Base-by-base conservation (phyloP, 2,113 vertebrate species). In the Lophotis ruficrista region DNA sequence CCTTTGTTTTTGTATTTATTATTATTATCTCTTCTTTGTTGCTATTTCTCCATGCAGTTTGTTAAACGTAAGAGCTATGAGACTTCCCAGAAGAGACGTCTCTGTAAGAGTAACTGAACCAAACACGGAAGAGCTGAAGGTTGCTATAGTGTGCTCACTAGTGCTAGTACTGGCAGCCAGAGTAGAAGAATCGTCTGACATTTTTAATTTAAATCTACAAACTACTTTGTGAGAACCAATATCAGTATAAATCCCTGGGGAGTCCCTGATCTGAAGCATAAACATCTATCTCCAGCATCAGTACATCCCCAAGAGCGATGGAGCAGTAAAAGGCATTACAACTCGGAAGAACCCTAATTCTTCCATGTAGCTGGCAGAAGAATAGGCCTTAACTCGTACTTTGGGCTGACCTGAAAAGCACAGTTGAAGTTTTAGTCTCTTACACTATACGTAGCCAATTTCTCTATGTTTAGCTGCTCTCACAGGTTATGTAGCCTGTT, bases 401-500 rank as follows among this genome's bases (percentile, higher is more conserved):
- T 78, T 0, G 2, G 61, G 48, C 33, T 84, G 57, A 81, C 88
- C 23, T 71, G 78, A 77, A 91, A 83, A 89, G 51, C 48, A 76
- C n/a, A 72, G 45, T 2, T 86, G 43, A 91, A 72, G 24, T 83
- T 92, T 71, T 89, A 89, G 94, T 93, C 79, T 87, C 85, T 57
- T 70, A 73, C 38, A 25, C 56, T 84, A 12, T 50, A 28, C 33
- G 56, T 58, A 80, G 77, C 75, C 38, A 54, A 84, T 62, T 94
- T 50, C 62, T 91, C 87, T 83, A 57, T 62, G 81, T 93, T 96
- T 85, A 96, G 54, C 54, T 91, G 81, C 69, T 92, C 54, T 79
- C 51, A 61, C 51, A 94, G 87, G 87, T 90, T 94, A 73, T 19
- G 70, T 72, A 81, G 83, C 43, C 66, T 77, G 47, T 81, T 37